These are phyloP conservation scores for Galerucella calmariensis DNA, from an alignment of 2,888 invertebrate genomes.

Conservation along the genomic window DNA sequence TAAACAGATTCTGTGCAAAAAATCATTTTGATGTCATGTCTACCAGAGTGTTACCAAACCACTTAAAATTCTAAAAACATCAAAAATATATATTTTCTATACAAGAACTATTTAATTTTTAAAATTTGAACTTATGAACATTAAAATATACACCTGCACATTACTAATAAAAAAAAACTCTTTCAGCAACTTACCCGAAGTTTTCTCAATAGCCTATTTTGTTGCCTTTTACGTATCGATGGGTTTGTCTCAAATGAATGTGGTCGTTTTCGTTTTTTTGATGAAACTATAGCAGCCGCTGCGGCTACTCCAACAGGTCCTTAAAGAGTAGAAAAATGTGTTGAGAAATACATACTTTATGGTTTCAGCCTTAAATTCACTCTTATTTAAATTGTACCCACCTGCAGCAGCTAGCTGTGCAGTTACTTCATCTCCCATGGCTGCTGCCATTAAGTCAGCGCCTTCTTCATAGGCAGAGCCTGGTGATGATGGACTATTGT, in stretches of 20 bases:
- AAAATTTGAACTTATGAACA: neutral
- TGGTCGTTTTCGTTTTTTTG: slow-evolving; percentile 93
- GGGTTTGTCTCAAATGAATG: slow-evolving; percentile 98
- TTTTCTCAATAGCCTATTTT: slow-evolving; percentile 90
- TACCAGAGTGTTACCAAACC: too few species aligned
- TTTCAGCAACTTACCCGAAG: slow-evolving; percentile 71
- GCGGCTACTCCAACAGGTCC: slow-evolving; percentile 96
- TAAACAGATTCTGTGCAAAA: too few species aligned
- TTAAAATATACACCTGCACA: slow-evolving; percentile 18
- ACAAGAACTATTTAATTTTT: too few species aligned
- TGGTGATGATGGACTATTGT: slow-evolving; percentile 84
- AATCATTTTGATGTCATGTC: too few species aligned
- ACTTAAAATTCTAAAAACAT: too few species aligned
- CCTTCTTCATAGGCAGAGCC: slow-evolving; percentile 86
- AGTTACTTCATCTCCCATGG: slow-evolving; percentile 93
- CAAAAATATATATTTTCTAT: too few species aligned
- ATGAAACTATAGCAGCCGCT: slow-evolving; percentile 95
- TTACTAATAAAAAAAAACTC: slow-evolving; percentile 13
- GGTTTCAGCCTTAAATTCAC: too few species aligned
- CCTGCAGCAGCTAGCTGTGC: slow-evolving; percentile 96
- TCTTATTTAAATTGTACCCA: slow-evolving; percentile 58
- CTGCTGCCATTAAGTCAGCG: slow-evolving; percentile 85
- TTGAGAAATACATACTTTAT: too few species aligned
- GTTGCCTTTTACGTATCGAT: slow-evolving; percentile 93
- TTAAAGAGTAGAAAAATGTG: slow-evolving; percentile 54